A percentile compares a stretch with the other conserved stretches of the same genome.
Conservation (phyloP, 2,797 vertebrate genomes). For the Borostomias antarcticus region DNA sequence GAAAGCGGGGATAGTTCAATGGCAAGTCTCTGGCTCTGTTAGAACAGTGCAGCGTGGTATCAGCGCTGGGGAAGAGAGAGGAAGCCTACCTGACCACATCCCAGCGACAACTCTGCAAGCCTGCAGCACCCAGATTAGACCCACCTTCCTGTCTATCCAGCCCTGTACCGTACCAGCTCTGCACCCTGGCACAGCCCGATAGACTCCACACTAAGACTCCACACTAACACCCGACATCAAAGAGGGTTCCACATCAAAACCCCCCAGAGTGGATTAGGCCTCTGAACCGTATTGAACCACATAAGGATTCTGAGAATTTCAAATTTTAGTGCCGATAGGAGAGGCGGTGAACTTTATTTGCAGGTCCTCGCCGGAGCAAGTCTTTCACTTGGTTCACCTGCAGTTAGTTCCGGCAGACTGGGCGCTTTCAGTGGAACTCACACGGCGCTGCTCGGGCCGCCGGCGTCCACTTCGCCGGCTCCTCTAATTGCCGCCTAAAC, state of each 20-base stretch:
- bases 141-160: not conserved
- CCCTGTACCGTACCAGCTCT: not conserved
- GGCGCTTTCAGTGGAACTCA: slow-evolving; percentile 55
- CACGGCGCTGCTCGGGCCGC: slow-evolving; percentile 44
- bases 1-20: not conserved
- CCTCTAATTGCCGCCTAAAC: slow-evolving; percentile 61
- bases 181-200: slow-evolving; percentile 14
- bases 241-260: slow-evolving; percentile 29
- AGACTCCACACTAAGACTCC: slow-evolving; percentile 18
- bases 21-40: not conserved
- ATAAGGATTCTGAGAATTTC: slow-evolving; percentile 47
- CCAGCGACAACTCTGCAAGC: slow-evolving; percentile 16
- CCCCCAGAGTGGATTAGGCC: slow-evolving; percentile 33
- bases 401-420: slow-evolving; percentile 55
- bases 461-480: slow-evolving; percentile 54
- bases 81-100: slow-evolving; percentile 16
- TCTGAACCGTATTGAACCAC: slow-evolving; percentile 34
- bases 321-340: no score
- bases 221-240: slow-evolving; percentile 28
- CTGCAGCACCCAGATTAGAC: slow-evolving; percentile 16
- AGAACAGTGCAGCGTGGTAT: not conserved
- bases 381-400: slow-evolving; percentile 52
- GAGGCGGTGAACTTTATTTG: slow-evolving; percentile 34
- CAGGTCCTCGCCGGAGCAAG: slow-evolving; percentile 29
- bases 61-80: not conserved